Base-by-base conservation (phyloP, 2,113 vertebrate genomes). In the Manacus vitellinus region DNA sequence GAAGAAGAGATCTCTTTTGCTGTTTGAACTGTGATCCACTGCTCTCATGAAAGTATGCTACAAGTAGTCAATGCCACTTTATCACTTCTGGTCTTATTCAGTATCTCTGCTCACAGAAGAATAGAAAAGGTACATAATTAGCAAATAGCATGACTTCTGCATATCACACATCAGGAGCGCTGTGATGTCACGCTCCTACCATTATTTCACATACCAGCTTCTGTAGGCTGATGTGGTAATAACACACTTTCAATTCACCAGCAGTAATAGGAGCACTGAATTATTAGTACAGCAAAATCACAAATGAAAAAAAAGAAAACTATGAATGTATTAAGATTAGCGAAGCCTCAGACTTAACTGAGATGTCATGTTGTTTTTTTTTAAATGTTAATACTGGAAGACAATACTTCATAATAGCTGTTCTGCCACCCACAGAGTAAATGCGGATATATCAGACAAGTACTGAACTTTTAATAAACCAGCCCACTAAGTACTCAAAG, bases 181-280 rank as follows among this genome's bases (percentile, higher is more conserved):
- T 92, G 91, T 86, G 86, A 96, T 85, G 85, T 74, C 95, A 39
- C 17, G 49, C 49, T 93, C 88, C 91, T 54, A 75, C 89, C 82
- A 91, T 96, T 68, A 52, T 95, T 96, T 95, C 23, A 31, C 68
- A 82, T 79, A 77, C 59, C 92, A 89, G 63, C 35, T 62, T 92
- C 93, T 77, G 59, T 83, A 95, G 30, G 77, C 68, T 96, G 97
- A 98, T 83, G 86, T 3, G 94, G 93, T 98, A 97, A 98, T 97
- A 97, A 95, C 78, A 96, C 84, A 95, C 93, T 97, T 97, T 94
- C 96, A 96, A 35, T 76, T 94, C 95, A 76, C 84, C 91, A 94
- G 73, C 61, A 58, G 54, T 80, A 96, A 96, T 3, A 89, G 89
- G n/a, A 96, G 52, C 52, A 55, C 74, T 67, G 77, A 96, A 71